Evolutionary conservation across 2,113 vertebrate species (phyloP).

Genomic region (Nerophis lumbriciformis): DNA sequence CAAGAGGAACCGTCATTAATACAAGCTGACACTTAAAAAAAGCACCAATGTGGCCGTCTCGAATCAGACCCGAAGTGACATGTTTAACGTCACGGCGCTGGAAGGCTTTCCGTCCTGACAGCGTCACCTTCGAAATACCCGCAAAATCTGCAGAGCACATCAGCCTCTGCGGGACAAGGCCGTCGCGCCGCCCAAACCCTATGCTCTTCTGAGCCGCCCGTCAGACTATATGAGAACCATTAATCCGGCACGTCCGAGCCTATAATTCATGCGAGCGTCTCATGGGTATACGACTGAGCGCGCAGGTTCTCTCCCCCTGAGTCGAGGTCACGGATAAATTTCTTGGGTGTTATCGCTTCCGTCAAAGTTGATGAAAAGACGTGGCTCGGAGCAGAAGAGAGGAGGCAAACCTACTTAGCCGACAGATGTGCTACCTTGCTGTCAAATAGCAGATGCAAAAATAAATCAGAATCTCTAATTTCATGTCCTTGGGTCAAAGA

Average conservation of each 20-base stretch:
- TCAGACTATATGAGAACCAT: constrained; percentile 49
- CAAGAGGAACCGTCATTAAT: constrained; percentile 36
- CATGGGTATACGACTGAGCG: constrained; percentile 27
- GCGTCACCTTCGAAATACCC: constrained; percentile 23
- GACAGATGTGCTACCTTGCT: not conserved
- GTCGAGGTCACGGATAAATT: constrained; percentile 7
- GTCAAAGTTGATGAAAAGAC: constrained; percentile 11
- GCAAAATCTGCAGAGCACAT: constrained; percentile 34
- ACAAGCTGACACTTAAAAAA: constrained; percentile 30
- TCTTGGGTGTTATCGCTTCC: constrained; percentile 19
- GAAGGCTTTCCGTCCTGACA: constrained; percentile 17
- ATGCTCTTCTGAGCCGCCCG: constrained; percentile 24
- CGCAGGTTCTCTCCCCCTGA: too few relatives aligned
- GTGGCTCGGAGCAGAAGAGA: not conserved
- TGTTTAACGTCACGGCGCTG: constrained; percentile 11
- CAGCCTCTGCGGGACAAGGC: constrained; percentile 25
- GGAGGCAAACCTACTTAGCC: constrained; percentile 16
- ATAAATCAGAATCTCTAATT: constrained; percentile 25
- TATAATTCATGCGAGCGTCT: constrained; percentile 34
- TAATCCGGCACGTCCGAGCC: constrained; percentile 33
- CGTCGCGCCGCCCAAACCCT: constrained; percentile 32
- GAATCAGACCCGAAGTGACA: constrained; percentile 5
- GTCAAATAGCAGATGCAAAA: constrained; percentile 3
- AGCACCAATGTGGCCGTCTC: not conserved
- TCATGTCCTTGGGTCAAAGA: constrained; percentile 34